Evolutionary conservation across 1,140 invertebrate species (phyloP), one percentile per base, ranked within the genome.

Genomic region (Planococcus citri): DNA sequence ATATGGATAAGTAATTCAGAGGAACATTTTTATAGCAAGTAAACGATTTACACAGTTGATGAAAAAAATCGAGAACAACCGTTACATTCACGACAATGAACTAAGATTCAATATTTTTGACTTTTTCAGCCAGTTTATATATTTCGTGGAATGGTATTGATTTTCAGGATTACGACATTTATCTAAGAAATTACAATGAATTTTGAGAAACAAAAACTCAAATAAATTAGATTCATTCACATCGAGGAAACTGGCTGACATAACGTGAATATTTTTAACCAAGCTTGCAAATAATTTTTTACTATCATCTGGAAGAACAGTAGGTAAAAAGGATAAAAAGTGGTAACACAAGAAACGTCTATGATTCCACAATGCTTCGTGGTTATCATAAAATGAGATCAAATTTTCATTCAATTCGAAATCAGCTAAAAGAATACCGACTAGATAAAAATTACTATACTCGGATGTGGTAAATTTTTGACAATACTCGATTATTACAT

Each of bases 331-430:
- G 4, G 41, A 51, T 51, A 51, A n/a, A 51, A 71, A 69, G 12
- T 68, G 58, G 64, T 71, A 58, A 29, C 68, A 71, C 29, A 88
- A 73, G 75, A 81, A 86, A 38, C 84, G 78, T 27, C 86, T 77
- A 75, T 90, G 86, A 74, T 83, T 85, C 86, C 88, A 90, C 1
- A 90, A 76, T 21, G 86, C 79, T 77, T 90, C 88, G 73, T 90
- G 88, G 12, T 82, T 84, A 1, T 81, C 78, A 76, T 82, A 89
- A 21, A 77, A 73, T n/a, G 76, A 73, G 69, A 89, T 84, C 41
- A 87, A 76, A 68, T 83, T 79, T 68, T 80, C 77, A 69, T 84
- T 83, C 9, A 83, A 72, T 24, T 75, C 76, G 74, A 83, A 69
- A 79, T 82, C 81, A 78, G 73, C 82, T 68, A 77, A 74, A 73